Conservation (phyloP, 2,888 invertebrate genomes). For the Diabrotica balteata region DNA sequence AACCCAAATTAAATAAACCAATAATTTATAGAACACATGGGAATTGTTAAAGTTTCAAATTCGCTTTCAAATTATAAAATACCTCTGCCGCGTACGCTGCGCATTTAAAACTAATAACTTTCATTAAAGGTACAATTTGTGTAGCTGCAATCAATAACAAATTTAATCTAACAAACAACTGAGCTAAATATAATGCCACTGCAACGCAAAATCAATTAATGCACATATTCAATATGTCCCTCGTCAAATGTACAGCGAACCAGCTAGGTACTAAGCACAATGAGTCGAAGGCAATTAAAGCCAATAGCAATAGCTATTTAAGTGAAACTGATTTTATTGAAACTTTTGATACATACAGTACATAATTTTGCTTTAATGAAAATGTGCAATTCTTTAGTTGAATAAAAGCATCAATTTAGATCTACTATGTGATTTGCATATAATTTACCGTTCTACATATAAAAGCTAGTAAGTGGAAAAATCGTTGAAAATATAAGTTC, state of each 20-base stretch:
- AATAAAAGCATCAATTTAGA: too few relatives aligned
- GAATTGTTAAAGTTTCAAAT: background rate
- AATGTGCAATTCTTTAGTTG: background rate
- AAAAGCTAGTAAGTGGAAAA: too few relatives aligned
- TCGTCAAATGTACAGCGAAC: constrained; percentile 14
- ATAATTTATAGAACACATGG: too few relatives aligned
- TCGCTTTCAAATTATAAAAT: background rate
- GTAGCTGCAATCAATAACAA: constrained; percentile 11
- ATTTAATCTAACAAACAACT: constrained; percentile 18
- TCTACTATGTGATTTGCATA: too few relatives aligned
- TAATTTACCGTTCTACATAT: too few relatives aligned
- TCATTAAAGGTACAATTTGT: background rate
- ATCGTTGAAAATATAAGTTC: too few relatives aligned
- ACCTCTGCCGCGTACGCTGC: background rate
- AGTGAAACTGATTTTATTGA: background rate
- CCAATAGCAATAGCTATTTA: background rate
- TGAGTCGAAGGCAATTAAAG: too few relatives aligned
- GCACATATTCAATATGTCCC: constrained; percentile 3
- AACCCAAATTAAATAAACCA: too few relatives aligned
- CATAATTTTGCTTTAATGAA: background rate
- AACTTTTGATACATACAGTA: too few relatives aligned
- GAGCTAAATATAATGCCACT: constrained; percentile 16
- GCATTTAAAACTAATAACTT: background rate
- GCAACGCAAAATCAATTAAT: constrained; percentile 24
- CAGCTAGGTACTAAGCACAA: too few relatives aligned